Base-by-base conservation (phyloP, 2,113 vertebrate species). In the Pangasianodon hypophthalmus region DNA sequence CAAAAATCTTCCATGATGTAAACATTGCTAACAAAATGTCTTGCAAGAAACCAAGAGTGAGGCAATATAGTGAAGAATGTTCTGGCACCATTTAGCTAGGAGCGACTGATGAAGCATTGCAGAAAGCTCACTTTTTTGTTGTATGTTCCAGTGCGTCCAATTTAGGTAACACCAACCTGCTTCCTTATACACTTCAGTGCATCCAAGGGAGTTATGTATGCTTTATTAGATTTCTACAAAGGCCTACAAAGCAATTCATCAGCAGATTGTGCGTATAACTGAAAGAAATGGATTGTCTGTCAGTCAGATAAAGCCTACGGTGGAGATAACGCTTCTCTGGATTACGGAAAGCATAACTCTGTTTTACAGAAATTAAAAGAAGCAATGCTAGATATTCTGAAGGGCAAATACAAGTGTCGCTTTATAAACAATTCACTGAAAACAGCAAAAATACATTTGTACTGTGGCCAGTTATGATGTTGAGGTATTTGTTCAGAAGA, bases 231-330 rank as follows among this genome's bases (percentile, higher is more conserved):
- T 58, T 83, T 11, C n/a, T 37, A 58, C 52, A 56, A 82, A 82
- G 79, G 48, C 79, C 48, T 81, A 81, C 26, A 54, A 56, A 58
- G 81, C 52, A 54, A 58, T 58, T 83, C 81, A 83, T 83, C 81
- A 58, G 54, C 50, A 58, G 54, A 58, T 41, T 83, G 81, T 58
- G 54, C 58, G n/a, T 58, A 56, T 56, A 58, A 41, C 52, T 41
- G 54, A 83, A 83, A 83, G 81, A 83, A 83, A 83, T 83, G n/a
- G 50, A 83, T 58, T 41, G 80, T 58, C 81, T 83, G 52, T 11
- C 52, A 83, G 81, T 56, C 18, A 83, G n/a, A 82, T 56, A 37
- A 83, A 54, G 52, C 81, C 81, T 58, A 58, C 9, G 81, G 54
- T 83, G 32, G 16, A 83, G 54, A 41, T 11, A 41, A 24, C 2